Evolutionary conservation across 2,888 invertebrate genomes (phyloP), one percentile per base, ranked within the genome.

Genomic region (Linnaemya tessellans): DNA sequence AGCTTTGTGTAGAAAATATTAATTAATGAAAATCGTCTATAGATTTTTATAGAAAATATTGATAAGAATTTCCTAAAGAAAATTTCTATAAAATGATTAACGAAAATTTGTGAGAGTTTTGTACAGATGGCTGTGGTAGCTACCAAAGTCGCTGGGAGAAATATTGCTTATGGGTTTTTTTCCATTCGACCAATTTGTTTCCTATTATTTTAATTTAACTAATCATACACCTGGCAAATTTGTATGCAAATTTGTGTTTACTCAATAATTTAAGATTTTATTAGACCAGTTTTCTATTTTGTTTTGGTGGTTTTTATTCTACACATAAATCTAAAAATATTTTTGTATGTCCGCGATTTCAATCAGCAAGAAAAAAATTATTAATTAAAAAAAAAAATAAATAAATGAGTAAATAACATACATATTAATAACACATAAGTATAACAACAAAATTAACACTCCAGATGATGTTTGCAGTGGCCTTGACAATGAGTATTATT

Each of bases 401-500:
- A 46, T n/a, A n/a, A n/a, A n/a, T n/a, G n/a, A n/a, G n/a, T n/a
- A n/a, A n/a, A n/a, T n/a, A n/a, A n/a, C n/a, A n/a, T n/a, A 64
- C 1, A 46, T 35, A 58, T 13, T 58, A 46, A 2, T 46, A 71
- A 49, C 25, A 7, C 43, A 43, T 18, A n/a, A n/a, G n/a, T n/a
- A 62, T n/a, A 30, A 54, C 41, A 68, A 56, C 18, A 58, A 62
- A 73, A 56, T 60, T 38, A 60, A 38, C 46, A 46, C 51, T 60
- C 62, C 10, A 68, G 82, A 75, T 80, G 46, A 68, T 77, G 62
- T 41, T 56, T 49, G 54, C 54, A 60, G 58, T 79, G 82, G 79
- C 86, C 86, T 86, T 86, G 86, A 84, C 86, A 86, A 65, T 86
- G 86, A 84, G 84, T 60, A 65, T 80, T 77, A 82, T 67, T 54